A percentile compares a stretch with the other conserved stretches of the same genome.
Evolutionary conservation across 35 echinoderm and acorn worm genomes (phyloP).

Genomic region (Amphiura filiformis): DNA sequence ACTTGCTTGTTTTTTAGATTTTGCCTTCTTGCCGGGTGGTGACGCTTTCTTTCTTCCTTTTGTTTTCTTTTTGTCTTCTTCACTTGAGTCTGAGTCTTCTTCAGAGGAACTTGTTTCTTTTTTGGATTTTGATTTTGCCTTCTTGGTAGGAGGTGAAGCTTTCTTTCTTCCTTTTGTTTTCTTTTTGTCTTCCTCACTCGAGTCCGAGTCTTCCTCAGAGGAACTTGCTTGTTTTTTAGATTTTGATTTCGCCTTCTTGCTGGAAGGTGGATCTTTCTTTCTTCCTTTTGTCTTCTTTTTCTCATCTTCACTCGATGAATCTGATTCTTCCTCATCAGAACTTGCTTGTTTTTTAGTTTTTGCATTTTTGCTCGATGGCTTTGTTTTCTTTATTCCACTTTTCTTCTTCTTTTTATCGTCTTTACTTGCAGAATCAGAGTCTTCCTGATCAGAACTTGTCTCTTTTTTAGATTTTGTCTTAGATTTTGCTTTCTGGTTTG

Average conservation of each 20-base stretch:
- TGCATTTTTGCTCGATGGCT: too few relatives aligned
- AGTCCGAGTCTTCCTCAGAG: not conserved
- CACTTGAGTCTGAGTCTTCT: not conserved
- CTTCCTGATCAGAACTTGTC: too few relatives aligned
- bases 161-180: not conserved
- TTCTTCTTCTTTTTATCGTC: too few relatives aligned
- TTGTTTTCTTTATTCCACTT: too few relatives aligned
- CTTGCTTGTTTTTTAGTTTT: too few relatives aligned
- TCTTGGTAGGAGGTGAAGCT: not conserved
- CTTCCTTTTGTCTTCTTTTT: not conserved
- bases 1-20: not conserved
- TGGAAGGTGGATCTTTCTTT: not conserved
- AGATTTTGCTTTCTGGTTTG: not conserved
- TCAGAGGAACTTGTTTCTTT: not conserved
- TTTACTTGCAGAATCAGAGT: too few relatives aligned
- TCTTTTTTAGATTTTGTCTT: too few relatives aligned
- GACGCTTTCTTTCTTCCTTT: not conserved
- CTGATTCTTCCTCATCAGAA: not conserved
- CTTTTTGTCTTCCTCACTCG: not conserved
- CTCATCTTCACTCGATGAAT: not conserved
- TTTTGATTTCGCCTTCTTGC: not conserved
- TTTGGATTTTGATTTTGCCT: not conserved
- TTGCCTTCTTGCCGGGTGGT: not conserved
- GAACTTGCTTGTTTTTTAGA: not conserved
- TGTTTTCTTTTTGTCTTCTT: not conserved